phyloP scores from a whole-genome alignment of 2,113 vertebrate genomes.

The Malurus melanocephalus region DNA sequence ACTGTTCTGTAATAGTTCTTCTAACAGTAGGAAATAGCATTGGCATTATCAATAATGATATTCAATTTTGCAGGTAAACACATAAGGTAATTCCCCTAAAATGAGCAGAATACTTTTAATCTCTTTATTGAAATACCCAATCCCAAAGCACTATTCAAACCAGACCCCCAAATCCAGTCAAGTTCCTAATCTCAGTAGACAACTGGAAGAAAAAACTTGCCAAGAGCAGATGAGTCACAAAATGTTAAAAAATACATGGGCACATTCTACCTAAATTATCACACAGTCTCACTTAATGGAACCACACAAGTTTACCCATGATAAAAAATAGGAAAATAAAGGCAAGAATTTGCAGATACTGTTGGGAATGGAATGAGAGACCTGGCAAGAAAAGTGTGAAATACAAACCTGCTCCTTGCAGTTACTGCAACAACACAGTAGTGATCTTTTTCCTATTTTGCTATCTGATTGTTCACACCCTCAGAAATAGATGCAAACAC shows the following conservation, averaged over 20 bases:
- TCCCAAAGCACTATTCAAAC: not conserved
- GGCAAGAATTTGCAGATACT: not conserved
- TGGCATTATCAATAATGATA: not conserved
- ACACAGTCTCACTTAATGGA: not conserved
- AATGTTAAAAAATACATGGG: not conserved
- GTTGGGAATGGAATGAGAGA: not conserved
- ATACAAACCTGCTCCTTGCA: rapidly evolving
- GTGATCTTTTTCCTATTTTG: not conserved
- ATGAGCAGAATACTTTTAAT: not conserved
- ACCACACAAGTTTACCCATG: not conserved
- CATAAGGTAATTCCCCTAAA: not conserved
- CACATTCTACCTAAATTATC: not conserved
- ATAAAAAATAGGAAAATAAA: not conserved
- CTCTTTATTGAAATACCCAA: not conserved
- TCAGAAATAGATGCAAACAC: not conserved
- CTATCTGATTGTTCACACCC: not conserved
- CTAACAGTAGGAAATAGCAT: not conserved
- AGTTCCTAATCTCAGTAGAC: not conserved
- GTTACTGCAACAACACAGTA: not conserved
- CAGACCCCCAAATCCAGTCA: not conserved
- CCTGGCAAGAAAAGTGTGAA: not conserved
- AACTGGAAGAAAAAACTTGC: not conserved
- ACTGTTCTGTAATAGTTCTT: not conserved
- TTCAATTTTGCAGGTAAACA: not conserved
- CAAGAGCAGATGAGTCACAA: not conserved